Evolutionary conservation across 2,888 invertebrate genomes (phyloP).

Genomic region (Spodoptera exigua): DNA sequence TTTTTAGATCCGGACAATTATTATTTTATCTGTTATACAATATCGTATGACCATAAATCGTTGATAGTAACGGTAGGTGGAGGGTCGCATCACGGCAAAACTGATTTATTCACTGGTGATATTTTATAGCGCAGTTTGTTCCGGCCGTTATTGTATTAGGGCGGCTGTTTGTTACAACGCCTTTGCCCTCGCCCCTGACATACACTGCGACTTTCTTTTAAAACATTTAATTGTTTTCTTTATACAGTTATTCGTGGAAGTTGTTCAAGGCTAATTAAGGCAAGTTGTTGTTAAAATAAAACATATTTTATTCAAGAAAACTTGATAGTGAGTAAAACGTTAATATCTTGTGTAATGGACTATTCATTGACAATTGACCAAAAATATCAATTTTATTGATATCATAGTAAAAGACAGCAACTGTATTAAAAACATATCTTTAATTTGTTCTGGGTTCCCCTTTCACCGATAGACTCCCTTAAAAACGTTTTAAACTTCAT

Average conservation of each 20-base stretch:
- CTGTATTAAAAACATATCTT: constrained; percentile 39
- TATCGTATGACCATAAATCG: constrained; percentile 84
- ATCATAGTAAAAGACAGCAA: background rate
- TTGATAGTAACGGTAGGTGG: constrained; percentile 76
- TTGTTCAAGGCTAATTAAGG: constrained; percentile 16
- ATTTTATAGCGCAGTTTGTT: constrained; percentile 91
- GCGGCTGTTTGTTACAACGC: constrained; percentile 87
- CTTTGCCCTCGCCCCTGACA: constrained; percentile 61
- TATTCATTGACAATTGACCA: too few species aligned
- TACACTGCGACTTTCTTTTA: constrained; percentile 45
- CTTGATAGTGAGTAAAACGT: too few species aligned
- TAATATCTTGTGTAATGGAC: too few species aligned
- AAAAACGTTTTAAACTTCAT: constrained; percentile 78
- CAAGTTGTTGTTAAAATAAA: background rate
- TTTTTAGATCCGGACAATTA: constrained; percentile 76
- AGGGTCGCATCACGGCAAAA: constrained; percentile 82
- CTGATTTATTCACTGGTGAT: constrained; percentile 91
- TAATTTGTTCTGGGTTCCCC: constrained; percentile 42
- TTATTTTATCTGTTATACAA: constrained; percentile 84
- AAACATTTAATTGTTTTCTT: constrained; percentile 55
- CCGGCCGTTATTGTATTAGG: constrained; percentile 91
- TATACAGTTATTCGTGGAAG: constrained; percentile 6
- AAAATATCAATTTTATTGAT: too few species aligned
- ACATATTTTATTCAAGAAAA: too few species aligned
- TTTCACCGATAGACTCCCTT: constrained; percentile 53